Evolutionary conservation across 2,113 vertebrate species (phyloP), one percentile per base, ranked within the genome.

Genomic region (Rhea americana): DNA sequence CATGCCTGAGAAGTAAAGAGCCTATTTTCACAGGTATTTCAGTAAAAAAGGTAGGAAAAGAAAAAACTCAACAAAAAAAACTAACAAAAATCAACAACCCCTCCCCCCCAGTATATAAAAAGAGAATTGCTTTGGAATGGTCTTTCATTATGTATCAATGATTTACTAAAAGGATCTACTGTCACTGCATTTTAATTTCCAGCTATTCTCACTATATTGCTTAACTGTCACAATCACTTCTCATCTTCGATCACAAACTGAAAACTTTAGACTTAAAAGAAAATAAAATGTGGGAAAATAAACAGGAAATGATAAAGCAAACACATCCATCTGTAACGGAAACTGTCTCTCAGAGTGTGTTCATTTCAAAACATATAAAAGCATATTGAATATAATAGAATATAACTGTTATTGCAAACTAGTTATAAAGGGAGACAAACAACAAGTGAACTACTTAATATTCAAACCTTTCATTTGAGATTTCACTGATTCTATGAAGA

Each of bases 211-310:
- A 63, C 28, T 18, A 9, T 30, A 25, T 47, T 37, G 1, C 37
- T 77, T 81, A 75, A 72, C 15, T 71, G 43, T 32, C 70, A 65
- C 7, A 71, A 85, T n/a, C 21, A 63, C 39, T 91, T 90, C 47
- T 91, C 32, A 84, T 73, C 28, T 85, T 32, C 45, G 7, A 81
- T 43, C 21, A 67, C 28, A 28, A 93, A 66, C 25, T 65, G 18
- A 61, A 90, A 89, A 79, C 47, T 91, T 78, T 47, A 88, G 73
- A 93, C 72, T 88, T 88, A 93, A 41, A 84, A 65, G 65, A 28
- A 93, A 91, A 71, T 41, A 4, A 94, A 83, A 87, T 65, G 22
- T 88, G 56, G 70, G 82, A 77, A 92, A 90, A 90, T 71, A 93
- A 95, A 86, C 51, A 91, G 85, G 80, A 95, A 93, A 85, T 7